Conservation (phyloP, 1,140 invertebrate genomes). For the Aradophagus sp. region DNA sequence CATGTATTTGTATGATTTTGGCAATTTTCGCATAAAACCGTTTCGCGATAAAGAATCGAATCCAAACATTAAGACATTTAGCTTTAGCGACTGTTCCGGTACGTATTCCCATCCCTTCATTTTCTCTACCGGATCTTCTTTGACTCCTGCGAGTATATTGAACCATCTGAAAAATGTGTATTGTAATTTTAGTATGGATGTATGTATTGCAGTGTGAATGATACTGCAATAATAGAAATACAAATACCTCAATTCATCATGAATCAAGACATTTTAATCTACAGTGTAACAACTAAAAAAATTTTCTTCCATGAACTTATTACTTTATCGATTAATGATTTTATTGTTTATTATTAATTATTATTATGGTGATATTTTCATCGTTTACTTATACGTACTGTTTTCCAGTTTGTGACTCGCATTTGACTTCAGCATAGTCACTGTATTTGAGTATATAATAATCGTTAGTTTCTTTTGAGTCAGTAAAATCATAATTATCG, state of each 20-base stretch:
- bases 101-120: conserved; percentile 75
- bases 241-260: too few relatives aligned
- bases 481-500: conserved; percentile 73
- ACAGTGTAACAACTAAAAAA: too few relatives aligned
- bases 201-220: too few relatives aligned
- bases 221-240: too few relatives aligned
- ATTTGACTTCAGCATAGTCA: conserved; percentile 81
- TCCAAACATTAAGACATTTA: conserved; percentile 92
- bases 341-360: too few relatives aligned
- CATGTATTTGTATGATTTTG: conserved; percentile 86
- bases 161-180: conserved; percentile 77
- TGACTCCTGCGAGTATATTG: conserved; percentile 77
- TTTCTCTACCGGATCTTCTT: conserved; percentile 71
- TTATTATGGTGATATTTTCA: too few relatives aligned
- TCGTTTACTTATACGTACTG: conserved; percentile 73
- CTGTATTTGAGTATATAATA: conserved; percentile 78
- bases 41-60: conserved; percentile 93
- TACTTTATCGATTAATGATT: too few relatives aligned
- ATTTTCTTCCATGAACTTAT: too few relatives aligned
- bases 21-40: conserved; percentile 89
- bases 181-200: too few relatives aligned
- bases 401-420: conserved; percentile 74
- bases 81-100: conserved; percentile 72
- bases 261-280: too few relatives aligned
- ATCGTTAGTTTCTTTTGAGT: conserved; percentile 75